Conservation (phyloP, 2,888 invertebrate species). For the Drosophila prostipennis region DNA sequence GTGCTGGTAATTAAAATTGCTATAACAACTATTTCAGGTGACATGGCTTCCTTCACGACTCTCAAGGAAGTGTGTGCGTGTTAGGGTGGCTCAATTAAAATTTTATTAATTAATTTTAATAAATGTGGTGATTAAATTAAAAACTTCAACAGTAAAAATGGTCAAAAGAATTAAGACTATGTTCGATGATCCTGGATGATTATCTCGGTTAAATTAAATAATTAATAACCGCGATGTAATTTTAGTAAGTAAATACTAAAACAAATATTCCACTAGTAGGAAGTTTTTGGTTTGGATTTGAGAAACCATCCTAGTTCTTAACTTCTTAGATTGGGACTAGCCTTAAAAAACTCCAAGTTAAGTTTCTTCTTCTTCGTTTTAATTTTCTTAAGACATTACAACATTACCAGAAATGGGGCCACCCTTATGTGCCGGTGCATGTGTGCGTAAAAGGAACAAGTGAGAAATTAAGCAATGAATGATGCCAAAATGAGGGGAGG, state of each 20-base stretch:
- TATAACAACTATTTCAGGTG: slow-evolving; percentile 74
- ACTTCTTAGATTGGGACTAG: neutral
- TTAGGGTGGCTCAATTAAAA: slow-evolving; percentile 7
- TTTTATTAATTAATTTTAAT: too few relatives aligned
- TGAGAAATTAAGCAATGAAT: slow-evolving; percentile 63
- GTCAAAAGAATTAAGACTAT: too few relatives aligned
- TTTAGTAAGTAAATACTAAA: neutral
- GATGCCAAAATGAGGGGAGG: slow-evolving; percentile 10
- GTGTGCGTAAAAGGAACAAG: slow-evolving; percentile 54
- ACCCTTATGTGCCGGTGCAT: slow-evolving; percentile 21
- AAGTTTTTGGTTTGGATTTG: too few relatives aligned
- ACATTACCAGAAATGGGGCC: neutral
- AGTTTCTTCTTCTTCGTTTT: too few relatives aligned
- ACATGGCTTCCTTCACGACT: slow-evolving; percentile 5
- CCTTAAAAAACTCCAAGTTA: neutral
- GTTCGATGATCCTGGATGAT: too few relatives aligned
- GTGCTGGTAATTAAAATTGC: slow-evolving; percentile 74
- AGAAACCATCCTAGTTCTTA: too few relatives aligned
- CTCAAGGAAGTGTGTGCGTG: neutral
- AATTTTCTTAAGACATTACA: neutral
- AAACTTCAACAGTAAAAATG: too few relatives aligned
- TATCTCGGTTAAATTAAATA: too few relatives aligned
- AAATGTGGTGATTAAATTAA: neutral
- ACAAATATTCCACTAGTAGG: too few relatives aligned
- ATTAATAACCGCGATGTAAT: too few relatives aligned